Conservation (phyloP, 2,113 vertebrate genomes). For the Strix aluco region DNA sequence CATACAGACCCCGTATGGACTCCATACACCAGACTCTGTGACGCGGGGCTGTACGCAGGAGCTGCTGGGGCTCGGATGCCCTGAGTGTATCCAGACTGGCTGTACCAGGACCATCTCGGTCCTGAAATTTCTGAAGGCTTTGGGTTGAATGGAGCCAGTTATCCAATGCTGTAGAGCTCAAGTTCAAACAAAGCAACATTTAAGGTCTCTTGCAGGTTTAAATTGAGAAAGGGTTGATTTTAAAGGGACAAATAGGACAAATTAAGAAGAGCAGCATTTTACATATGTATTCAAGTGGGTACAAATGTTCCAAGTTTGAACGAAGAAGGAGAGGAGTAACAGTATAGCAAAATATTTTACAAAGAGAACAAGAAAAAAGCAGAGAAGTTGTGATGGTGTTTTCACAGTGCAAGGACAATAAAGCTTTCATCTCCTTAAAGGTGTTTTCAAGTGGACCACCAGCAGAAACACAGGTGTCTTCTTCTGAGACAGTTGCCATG, state of each 20-base stretch:
- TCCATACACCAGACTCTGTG: not conserved
- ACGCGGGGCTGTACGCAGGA: not conserved
- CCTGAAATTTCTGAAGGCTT: not conserved
- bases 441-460: not conserved
- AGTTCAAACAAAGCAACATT: not conserved
- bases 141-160: not conserved
- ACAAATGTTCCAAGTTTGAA: not conserved
- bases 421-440: not conserved
- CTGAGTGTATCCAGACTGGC: accelerated
- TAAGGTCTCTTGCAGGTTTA: not conserved
- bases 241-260: not conserved
- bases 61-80: not conserved
- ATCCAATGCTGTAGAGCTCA: not conserved
- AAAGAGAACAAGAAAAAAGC: not conserved
- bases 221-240: not conserved
- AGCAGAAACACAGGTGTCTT: not conserved
- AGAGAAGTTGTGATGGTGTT: not conserved
- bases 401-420: not conserved
- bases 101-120: accelerated
- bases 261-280: not conserved
- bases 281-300: accelerated
- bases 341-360: not conserved
- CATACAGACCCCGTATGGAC: not conserved
- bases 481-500: not conserved
- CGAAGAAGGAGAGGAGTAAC: not conserved